Conservation (phyloP, 2,113 vertebrate genomes). For the Scatophagus argus region DNA sequence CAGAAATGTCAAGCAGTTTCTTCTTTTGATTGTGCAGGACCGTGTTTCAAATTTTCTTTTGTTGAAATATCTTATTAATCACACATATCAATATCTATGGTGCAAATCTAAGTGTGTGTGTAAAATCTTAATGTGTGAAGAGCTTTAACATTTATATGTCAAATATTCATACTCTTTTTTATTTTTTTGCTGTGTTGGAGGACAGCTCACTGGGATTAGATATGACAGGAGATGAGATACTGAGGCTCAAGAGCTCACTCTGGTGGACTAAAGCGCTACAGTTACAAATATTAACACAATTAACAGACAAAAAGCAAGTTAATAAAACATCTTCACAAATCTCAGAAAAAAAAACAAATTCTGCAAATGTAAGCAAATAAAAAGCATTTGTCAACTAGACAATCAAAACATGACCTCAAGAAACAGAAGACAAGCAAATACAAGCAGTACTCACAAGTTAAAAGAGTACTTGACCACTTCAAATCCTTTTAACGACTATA, state of each 20-base stretch:
- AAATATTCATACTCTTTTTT: not conserved
- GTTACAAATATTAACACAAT: not conserved
- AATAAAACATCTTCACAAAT: no score
- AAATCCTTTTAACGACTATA: no score
- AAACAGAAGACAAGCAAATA: no score
- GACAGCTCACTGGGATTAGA: not conserved
- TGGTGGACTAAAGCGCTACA: conserved; percentile 51
- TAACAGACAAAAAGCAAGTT: no score
- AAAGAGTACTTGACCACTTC: no score
- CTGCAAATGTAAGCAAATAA: not conserved
- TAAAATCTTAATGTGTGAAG: not conserved
- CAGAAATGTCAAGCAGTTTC: not conserved
- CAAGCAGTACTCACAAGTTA: not conserved
- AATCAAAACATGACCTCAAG: no score
- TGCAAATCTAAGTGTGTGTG: not conserved
- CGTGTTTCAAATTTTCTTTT: not conserved
- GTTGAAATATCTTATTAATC: not conserved
- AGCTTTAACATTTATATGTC: not conserved
- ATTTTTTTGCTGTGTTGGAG: conserved; percentile 3
- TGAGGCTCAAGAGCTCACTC: conserved; percentile 47
- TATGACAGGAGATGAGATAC: not conserved
- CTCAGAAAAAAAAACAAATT: not conserved
- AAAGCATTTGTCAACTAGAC: not conserved
- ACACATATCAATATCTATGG: not conserved
- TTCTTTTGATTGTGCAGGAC: not conserved